Conservation (phyloP, 2,113 vertebrate species). For the Struthio camelus region DNA sequence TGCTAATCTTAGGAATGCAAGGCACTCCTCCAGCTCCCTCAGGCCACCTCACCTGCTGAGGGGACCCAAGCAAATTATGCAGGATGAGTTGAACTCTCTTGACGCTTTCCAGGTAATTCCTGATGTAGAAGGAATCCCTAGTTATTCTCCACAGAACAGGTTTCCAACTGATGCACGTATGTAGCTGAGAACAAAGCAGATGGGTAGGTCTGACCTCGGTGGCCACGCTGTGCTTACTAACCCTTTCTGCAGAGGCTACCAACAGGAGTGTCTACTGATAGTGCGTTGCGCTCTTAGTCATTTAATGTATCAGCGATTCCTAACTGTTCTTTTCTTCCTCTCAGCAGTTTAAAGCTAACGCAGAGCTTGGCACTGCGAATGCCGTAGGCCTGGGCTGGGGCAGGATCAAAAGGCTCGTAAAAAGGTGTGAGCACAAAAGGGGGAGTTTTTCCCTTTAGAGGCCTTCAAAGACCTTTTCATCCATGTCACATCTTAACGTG, state of each 20-base stretch:
- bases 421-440: neutral
- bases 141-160: neutral
- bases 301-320: neutral
- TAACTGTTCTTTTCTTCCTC: neutral
- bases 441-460: neutral
- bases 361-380: neutral
- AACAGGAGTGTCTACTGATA: neutral
- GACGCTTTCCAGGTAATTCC: neutral
- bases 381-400: neutral
- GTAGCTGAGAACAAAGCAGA: neutral
- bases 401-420: neutral
- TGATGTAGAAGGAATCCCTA: neutral
- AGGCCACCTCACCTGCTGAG: neutral
- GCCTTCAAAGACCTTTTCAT: neutral
- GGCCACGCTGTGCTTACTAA: neutral
- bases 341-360: neutral
- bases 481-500: neutral
- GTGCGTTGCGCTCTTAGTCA: neutral
- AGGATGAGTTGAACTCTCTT: neutral
- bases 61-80: neutral
- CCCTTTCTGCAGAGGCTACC: neutral
- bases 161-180: rapidly evolving
- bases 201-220: neutral
- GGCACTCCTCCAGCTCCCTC: too few species aligned
- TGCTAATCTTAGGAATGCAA: neutral